These are phyloP conservation scores for Gallinago paraguaiae DNA, from an alignment of 2,113 vertebrate species.

Conservation along the genomic window DNA sequence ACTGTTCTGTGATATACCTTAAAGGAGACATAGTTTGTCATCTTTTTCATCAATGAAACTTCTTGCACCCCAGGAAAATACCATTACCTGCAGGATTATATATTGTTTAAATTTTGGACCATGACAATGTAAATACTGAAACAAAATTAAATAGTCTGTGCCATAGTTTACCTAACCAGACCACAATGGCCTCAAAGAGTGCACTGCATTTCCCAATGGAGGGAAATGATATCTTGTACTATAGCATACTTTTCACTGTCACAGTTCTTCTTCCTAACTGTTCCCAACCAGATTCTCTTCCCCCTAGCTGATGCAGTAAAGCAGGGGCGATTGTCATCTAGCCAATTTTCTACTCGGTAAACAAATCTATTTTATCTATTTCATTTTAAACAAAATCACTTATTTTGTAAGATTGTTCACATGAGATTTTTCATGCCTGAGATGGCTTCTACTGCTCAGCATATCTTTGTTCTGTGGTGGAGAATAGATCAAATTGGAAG, in stretches of 20 bases:
- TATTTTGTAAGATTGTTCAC: background rate
- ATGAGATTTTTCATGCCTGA: background rate
- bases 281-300: background rate
- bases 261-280: background rate
- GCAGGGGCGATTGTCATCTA: background rate
- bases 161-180: background rate
- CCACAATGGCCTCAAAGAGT: background rate
- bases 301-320: background rate
- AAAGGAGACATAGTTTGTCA: background rate
- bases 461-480: background rate
- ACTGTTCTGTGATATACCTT: background rate
- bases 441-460: background rate
- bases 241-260: background rate
- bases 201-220: background rate
- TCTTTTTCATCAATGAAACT: background rate
- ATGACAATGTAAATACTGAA: background rate
- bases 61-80: background rate
- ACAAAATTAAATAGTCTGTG: background rate
- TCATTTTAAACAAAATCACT: background rate
- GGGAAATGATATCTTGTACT: background rate
- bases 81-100: background rate
- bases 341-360: background rate
- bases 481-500: rapidly evolving
- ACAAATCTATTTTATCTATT: background rate
- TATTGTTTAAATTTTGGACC: background rate